Base-by-base conservation (phyloP, 37 sponge, comb jelly and placozoan genomes). In the Ephydatia muelleri region DNA sequence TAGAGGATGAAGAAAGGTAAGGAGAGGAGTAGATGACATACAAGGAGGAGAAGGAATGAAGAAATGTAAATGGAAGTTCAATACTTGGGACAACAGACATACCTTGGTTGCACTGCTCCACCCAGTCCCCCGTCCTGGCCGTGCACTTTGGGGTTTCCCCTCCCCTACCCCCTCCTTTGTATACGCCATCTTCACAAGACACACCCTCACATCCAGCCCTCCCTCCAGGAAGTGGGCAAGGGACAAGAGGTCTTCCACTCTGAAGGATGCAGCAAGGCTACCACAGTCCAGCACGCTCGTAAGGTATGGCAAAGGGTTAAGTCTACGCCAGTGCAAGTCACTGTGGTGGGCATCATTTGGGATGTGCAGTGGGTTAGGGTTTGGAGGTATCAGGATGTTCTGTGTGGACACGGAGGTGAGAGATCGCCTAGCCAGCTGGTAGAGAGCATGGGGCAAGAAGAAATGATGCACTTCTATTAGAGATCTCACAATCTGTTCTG, bases 171-270 rank as follows among this genome's bases (percentile, higher is more conserved):
- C 26, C 33, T 26, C 3, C 29, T 33, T 72, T 30, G 29, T 27
- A 26, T 72, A 72, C 26, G 14, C 72, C 3, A 72, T 29, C 72
- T 27, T 72, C 72, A 16, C 33, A 22, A 22, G 26, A 21, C 2
- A 14, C 33, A 72, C 72, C 30, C 72, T 27, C 33, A 72, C 19
- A 34, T 72, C 69, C n/a, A 68, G 5, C 5, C 69, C 69, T 8
- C 26, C 33, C 72, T 72, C 19, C 72, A 72, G 72, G 19, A 72
- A 72, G 34, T 33, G 43, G n/a, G n/a, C n/a, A 8, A 68, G 69
- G n/a, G 28, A 26, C n/a, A 29, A 29, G 28, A 68, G 11, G 69
- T 68, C 69, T 28, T 68, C 72, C 30, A 72, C 72, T 34, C 34
- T 30, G 34, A 34, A 28, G 72, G 2, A 68, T 26, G 69, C 69